A percentile compares a stretch with the other conserved stretches of the same genome.
Evolutionary conservation across 2,888 invertebrate genomes (phyloP).

Genomic region (Eumacrocentrus americanus): DNA sequence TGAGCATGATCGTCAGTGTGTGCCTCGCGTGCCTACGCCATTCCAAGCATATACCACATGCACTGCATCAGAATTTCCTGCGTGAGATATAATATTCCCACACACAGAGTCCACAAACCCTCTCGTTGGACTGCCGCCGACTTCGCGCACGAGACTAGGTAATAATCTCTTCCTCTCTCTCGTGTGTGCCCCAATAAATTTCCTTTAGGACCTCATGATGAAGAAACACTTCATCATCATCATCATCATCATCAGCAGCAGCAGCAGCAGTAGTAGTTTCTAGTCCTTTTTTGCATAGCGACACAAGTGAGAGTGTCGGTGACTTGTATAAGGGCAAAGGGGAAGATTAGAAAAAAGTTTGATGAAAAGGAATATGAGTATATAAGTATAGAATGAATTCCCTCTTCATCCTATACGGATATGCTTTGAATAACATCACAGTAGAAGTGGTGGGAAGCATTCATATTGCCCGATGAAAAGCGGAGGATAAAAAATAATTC

Average conservation of each 20-base stretch:
- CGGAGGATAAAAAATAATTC: slow-evolving; percentile 32
- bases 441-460: neutral
- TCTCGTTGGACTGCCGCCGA: neutral
- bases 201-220: neutral
- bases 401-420: neutral
- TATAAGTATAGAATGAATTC: neutral
- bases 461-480: slow-evolving; percentile 5
- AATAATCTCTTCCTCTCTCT: too few species aligned
- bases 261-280: too few species aligned
- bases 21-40: slow-evolving; percentile 58
- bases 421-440: neutral
- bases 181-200: too few species aligned
- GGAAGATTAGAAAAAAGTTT: neutral
- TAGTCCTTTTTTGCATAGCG: too few species aligned
- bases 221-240: too few species aligned
- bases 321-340: too few species aligned
- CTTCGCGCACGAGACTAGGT: neutral
- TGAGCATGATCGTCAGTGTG: slow-evolving; percentile 38
- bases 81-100: slow-evolving; percentile 59
- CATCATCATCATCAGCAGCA: too few species aligned
- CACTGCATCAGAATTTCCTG: too few species aligned
- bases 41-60: slow-evolving; percentile 58
- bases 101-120: slow-evolving; percentile 44
- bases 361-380: neutral
- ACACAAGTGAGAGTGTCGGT: too few species aligned